Percentiles rank a stretch among this genome's conserved stretches.
Evolutionary conservation across 2,113 vertebrate species (phyloP).

Genomic region (Etheostoma spectabile): DNA sequence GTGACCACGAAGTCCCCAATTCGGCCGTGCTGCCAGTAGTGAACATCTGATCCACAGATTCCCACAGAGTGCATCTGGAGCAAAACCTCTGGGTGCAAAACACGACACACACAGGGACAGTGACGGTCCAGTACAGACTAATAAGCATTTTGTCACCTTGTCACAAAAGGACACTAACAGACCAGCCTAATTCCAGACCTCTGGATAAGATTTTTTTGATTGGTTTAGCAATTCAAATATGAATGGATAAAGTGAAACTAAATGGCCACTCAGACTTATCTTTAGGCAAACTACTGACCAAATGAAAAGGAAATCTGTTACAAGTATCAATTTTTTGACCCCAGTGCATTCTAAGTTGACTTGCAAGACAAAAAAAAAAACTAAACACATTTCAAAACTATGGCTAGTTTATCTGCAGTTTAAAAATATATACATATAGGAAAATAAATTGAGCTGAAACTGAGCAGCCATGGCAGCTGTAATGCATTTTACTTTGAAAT

Average conservation of each 20-base stretch:
- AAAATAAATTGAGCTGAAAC: background rate
- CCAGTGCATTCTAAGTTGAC: background rate
- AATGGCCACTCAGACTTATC: background rate
- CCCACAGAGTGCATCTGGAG: conserved; percentile 97
- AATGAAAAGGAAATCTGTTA: background rate
- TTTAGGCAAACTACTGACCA: background rate
- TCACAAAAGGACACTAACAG: background rate
- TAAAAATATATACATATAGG: background rate
- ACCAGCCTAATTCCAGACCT: background rate
- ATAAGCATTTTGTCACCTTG: background rate
- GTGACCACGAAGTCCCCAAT: conserved; percentile 91
- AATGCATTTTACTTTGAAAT: background rate
- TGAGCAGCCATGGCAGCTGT: background rate
- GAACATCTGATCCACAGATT: conserved; percentile 96
- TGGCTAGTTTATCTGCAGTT: no score
- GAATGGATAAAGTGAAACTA: background rate
- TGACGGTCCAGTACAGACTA: background rate
- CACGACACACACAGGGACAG: background rate
- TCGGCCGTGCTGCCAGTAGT: conserved; percentile 93
- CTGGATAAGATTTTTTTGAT: no score
- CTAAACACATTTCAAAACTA: background rate
- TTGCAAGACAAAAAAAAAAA: background rate
- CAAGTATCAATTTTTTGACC: background rate
- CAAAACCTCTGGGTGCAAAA: conserved; percentile 87
- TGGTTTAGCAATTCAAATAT: background rate